Conservation (phyloP, 2,113 vertebrate genomes). For the Menidia beryllina region DNA sequence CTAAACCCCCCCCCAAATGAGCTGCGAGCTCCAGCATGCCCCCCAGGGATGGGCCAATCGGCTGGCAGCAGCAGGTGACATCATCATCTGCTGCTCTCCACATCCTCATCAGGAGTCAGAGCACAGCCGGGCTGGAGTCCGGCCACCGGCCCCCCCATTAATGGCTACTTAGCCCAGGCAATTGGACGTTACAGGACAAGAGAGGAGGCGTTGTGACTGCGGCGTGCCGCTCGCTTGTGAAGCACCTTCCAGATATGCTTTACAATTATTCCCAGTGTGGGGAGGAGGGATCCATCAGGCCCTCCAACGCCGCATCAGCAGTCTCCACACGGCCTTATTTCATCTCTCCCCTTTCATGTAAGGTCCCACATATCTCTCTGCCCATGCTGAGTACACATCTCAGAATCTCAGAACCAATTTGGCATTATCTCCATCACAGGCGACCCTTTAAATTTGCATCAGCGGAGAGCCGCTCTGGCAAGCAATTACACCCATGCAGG, state of each 20-base stretch:
- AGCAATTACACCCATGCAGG: constrained; percentile 82
- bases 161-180: constrained; percentile 58
- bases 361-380: constrained; percentile 62
- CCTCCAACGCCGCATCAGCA: constrained; percentile 60
- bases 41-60: constrained; percentile 12
- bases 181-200: constrained; percentile 48
- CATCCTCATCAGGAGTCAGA: constrained; percentile 57
- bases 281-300: constrained; percentile 43
- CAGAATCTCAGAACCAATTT: constrained; percentile 77
- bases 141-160: constrained; percentile 56
- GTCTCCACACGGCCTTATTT: constrained; percentile 58
- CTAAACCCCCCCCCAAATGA: too few species aligned
- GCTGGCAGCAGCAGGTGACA: constrained; percentile 54
- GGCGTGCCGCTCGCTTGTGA: constrained; percentile 25
- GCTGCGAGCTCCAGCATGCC: constrained; percentile 23
- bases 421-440: constrained; percentile 78
- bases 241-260: constrained; percentile 50
- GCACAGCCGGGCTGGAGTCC: constrained; percentile 36
- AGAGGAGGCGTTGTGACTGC: constrained; percentile 50
- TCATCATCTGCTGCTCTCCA: constrained; percentile 47
- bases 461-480: constrained; percentile 76
- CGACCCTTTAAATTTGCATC: constrained; percentile 78
- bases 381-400: constrained; percentile 71
- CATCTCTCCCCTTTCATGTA: constrained; percentile 49
- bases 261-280: constrained; percentile 51